Evolutionary conservation across 2,797 vertebrate genomes (phyloP), one percentile per base, ranked within the genome.

Genomic region (Tamandua tetradactyla): DNA sequence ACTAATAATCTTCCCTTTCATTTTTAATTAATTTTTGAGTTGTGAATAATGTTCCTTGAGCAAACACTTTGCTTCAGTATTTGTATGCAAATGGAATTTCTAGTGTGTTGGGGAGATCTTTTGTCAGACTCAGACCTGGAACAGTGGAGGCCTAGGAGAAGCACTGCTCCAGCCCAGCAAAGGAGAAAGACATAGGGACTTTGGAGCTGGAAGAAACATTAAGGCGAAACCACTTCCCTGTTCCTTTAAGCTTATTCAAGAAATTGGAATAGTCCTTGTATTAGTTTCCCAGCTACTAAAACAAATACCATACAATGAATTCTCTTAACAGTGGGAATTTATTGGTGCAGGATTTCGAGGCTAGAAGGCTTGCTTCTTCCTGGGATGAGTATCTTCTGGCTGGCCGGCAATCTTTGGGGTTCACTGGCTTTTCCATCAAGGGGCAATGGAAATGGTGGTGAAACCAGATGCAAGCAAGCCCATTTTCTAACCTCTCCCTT

Each of bases 21-120:
- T 79, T 95, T 88, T 78, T 83, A 74, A 81, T 85, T 91, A 78
- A 78, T 57, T 89, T 78, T 27, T 62, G 35, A 62, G 25, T 55
- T 75, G 32, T 47, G 42, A 75, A 44, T 79, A 79, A 80, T 10
- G 22, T 35, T 87, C n/a, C 61, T 80, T 94, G 92, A 80, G 66
- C 20, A 62, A 75, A 83, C 5, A 37, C 57, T 72, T 40, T 0
- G 1, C 35, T 59, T 87, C 66, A 82, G 11, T 81, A 69, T 37
- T 12, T 78, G 17, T 23, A 12, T 47, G 52, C 62, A 52, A 85
- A n/a, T 40, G 4, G 22, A 74, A 81, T 82, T 93, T 62, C 47
- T 8, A 30, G 32, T 27, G 12, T 32, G 14, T 3, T 37, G 25
- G 18, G 44, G 35, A 47, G n/a, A 62, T 8, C 32, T 23, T 10